Conservation (phyloP, 2,797 vertebrate species). For the Sardinella longiceps region DNA sequence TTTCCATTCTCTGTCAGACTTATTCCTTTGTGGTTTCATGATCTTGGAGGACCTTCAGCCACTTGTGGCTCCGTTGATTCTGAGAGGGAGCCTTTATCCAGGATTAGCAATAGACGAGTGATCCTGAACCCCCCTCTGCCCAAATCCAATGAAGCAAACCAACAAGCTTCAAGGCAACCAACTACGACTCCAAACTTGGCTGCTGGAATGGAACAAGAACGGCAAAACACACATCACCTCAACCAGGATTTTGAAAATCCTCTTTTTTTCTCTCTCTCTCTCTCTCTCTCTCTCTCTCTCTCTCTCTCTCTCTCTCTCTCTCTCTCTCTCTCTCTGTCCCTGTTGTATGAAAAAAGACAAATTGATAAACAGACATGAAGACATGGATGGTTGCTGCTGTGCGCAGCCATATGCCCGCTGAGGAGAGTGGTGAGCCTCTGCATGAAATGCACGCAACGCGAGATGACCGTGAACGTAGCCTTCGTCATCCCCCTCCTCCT, state of each 20-base stretch:
- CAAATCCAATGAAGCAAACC: conserved; percentile 41
- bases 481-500: not conserved
- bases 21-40: conserved; percentile 27
- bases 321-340: not conserved
- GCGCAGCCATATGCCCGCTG: conserved; percentile 14
- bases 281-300: not conserved
- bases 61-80: conserved; percentile 38
- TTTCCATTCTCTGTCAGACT: conserved; percentile 6
- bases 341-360: conserved; percentile 21
- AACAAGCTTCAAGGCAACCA: conserved; percentile 25
- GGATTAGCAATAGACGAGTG: conserved; percentile 36
- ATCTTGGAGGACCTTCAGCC: conserved; percentile 18
- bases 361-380: not conserved
- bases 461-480: conserved; percentile 19
- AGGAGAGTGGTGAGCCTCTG: conserved; percentile 28
- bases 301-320: not conserved
- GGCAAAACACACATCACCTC: conserved; percentile 10
- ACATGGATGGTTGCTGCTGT: not conserved
- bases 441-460: conserved; percentile 44
- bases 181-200: conserved; percentile 18
- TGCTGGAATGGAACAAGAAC: conserved; percentile 26
- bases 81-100: conserved; percentile 44
- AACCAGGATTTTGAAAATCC: not conserved
- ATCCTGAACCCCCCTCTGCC: conserved; percentile 39
- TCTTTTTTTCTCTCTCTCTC: not conserved